phyloP scores from a whole-genome alignment of 2,797 vertebrate species.

The Telmatherina bonti region DNA sequence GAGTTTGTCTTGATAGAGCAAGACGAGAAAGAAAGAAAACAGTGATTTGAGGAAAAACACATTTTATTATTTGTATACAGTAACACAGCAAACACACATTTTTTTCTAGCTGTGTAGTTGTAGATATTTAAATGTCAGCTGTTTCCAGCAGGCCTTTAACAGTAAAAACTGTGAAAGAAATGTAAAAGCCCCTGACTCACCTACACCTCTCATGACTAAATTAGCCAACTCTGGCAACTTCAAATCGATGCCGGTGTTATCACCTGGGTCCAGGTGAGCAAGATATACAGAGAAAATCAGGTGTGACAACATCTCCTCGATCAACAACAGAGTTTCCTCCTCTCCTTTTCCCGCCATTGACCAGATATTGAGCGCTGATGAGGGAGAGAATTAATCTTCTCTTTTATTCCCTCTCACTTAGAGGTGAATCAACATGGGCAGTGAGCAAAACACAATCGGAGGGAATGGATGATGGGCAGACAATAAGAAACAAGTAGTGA shows the following conservation, averaged over 20 bases:
- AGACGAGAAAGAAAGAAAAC: too few species aligned
- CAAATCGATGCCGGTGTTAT: slow-evolving; percentile 75
- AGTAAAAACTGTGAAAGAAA: slow-evolving; percentile 40
- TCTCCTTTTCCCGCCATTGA: slow-evolving; percentile 63
- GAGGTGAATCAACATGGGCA: slow-evolving; percentile 51
- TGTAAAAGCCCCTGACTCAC: slow-evolving; percentile 61
- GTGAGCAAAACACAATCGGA: slow-evolving; percentile 57
- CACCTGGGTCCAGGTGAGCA: slow-evolving; percentile 71
- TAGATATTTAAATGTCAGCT: slow-evolving; percentile 21
- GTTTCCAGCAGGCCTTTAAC: background rate
- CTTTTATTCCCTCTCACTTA: slow-evolving; percentile 33
- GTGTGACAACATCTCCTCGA: slow-evolving; percentile 72
- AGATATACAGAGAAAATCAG: slow-evolving; percentile 72
- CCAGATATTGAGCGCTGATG: slow-evolving; percentile 73
- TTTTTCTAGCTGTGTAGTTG: slow-evolving; percentile 30
- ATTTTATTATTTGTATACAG: slow-evolving; percentile 5
- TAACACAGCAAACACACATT: slow-evolving; percentile 11
- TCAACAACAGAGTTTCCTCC: slow-evolving; percentile 69
- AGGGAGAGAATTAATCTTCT: slow-evolving; percentile 61
- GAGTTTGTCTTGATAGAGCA: too few species aligned
- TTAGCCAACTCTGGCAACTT: slow-evolving; percentile 56
- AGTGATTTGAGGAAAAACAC: slow-evolving; percentile 2
- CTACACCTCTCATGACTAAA: slow-evolving; percentile 61
- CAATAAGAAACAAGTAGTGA: slow-evolving; percentile 42
- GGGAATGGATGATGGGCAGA: slow-evolving; percentile 51